Percentiles rank a stretch among this genome's conserved stretches.
Conservation (phyloP, 2,113 vertebrate species). For the Dolichallabes microphthalmus region DNA sequence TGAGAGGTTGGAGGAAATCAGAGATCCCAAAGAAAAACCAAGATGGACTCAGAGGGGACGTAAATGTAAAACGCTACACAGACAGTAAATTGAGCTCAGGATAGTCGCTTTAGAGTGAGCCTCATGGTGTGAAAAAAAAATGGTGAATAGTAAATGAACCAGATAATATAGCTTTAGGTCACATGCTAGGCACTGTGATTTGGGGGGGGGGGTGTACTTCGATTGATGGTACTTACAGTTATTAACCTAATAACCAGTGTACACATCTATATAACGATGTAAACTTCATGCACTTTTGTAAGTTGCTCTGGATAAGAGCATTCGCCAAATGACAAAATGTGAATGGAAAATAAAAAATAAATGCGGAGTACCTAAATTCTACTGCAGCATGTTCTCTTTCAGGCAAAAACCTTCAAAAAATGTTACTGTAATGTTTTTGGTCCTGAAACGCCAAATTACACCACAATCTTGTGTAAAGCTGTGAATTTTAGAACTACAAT, state of each 20-base stretch:
- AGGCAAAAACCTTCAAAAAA: background rate
- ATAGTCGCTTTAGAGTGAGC: background rate
- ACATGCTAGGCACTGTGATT: background rate
- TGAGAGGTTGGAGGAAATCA: background rate
- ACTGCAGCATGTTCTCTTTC: background rate
- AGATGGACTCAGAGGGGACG: background rate
- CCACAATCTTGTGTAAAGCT: background rate
- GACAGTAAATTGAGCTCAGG: background rate
- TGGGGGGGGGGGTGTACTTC: too few species aligned
- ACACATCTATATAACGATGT: too few species aligned
- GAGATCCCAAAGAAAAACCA: background rate
- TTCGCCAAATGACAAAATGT: too few species aligned
- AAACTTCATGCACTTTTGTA: too few species aligned
- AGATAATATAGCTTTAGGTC: background rate
- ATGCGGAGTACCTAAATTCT: background rate
- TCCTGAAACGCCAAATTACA: background rate
- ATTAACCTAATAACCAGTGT: too few species aligned
- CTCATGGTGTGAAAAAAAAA: background rate
- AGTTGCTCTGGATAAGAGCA: too few species aligned
- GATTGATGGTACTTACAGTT: too few species aligned
- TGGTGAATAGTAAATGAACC: background rate
- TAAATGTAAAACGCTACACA: background rate
- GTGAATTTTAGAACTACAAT: background rate
- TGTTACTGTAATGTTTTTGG: background rate
- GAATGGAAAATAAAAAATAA: background rate